These are phyloP conservation scores for Temnothorax nylanderi DNA, from an alignment of 1,140 invertebrate species.

Conservation along the genomic window DNA sequence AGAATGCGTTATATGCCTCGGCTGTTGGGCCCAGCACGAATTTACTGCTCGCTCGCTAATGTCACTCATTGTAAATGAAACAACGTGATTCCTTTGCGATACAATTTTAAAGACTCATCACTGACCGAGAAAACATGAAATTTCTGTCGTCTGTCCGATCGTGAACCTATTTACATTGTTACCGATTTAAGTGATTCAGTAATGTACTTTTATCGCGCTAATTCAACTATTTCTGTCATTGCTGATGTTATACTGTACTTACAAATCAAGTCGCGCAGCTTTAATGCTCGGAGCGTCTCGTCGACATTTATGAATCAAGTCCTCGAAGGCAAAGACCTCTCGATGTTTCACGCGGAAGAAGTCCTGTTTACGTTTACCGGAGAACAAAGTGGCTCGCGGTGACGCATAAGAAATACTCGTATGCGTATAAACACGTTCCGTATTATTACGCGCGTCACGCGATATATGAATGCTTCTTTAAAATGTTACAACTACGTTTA, in stretches of 20 bases:
- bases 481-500: background rate
- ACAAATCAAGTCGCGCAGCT: background rate
- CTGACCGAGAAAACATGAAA: background rate
- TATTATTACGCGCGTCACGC: background rate
- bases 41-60: constrained; percentile 35
- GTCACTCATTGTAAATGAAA: constrained; percentile 43
- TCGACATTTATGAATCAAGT: constrained; percentile 1
- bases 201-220: background rate
- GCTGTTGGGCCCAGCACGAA: constrained; percentile 23
- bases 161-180: background rate
- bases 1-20: constrained; percentile 37
- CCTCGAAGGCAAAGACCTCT: constrained; percentile 15
- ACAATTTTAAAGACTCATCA: background rate
- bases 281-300: background rate
- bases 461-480: background rate
- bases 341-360: background rate
- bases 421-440: background rate
- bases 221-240: background rate
- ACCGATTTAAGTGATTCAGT: background rate
- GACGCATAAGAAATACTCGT: constrained; percentile 9
- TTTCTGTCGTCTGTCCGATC: background rate
- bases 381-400: constrained; percentile 23
- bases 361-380: constrained; percentile 14
- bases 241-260: background rate
- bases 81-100: background rate